phyloP scores from a whole-genome alignment of 2,797 vertebrate species.

The Spatula versicolor region DNA sequence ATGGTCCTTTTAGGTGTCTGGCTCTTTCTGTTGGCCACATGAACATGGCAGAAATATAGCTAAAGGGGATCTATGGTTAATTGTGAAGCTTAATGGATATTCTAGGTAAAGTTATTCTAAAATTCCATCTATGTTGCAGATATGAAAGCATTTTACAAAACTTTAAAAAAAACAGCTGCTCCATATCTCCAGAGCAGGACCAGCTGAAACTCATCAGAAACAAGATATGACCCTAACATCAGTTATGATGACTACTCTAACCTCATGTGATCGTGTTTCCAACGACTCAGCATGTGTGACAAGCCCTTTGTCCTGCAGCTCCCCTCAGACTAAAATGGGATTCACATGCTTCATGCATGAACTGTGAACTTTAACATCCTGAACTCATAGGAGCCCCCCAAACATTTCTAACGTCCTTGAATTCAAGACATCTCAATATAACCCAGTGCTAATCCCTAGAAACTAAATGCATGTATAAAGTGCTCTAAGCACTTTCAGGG shows the following conservation, averaged over 20 bases:
- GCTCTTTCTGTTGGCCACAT: not conserved
- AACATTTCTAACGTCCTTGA: constrained; percentile 7
- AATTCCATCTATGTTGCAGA: not conserved
- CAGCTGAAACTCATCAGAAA: constrained; percentile 76
- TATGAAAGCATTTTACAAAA: not conserved
- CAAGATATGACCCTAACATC: constrained; percentile 66
- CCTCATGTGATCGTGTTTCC: constrained; percentile 68
- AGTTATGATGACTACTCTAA: constrained; percentile 55
- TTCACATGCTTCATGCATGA: constrained; percentile 64
- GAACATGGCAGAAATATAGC: not conserved
- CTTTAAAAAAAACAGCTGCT: constrained; percentile 63
- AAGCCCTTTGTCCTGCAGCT: constrained; percentile 68
- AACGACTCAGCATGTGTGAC: constrained; percentile 59
- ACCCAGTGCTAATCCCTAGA: constrained; percentile 39
- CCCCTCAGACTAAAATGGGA: constrained; percentile 60
- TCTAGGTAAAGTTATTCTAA: not conserved
- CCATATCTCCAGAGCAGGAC: constrained; percentile 49
- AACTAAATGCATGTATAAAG: not conserved
- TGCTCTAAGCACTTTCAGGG: constrained; percentile 9
- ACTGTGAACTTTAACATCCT: constrained; percentile 63
- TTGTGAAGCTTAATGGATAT: not conserved
- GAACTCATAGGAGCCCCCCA: constrained; percentile 18
- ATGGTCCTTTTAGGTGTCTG: not conserved
- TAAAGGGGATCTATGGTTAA: not conserved
- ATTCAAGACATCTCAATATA: constrained; percentile 36